Evolutionary conservation across 2,888 invertebrate species (phyloP), one percentile per base, ranked within the genome.

Genomic region (Tridacna gigas): DNA sequence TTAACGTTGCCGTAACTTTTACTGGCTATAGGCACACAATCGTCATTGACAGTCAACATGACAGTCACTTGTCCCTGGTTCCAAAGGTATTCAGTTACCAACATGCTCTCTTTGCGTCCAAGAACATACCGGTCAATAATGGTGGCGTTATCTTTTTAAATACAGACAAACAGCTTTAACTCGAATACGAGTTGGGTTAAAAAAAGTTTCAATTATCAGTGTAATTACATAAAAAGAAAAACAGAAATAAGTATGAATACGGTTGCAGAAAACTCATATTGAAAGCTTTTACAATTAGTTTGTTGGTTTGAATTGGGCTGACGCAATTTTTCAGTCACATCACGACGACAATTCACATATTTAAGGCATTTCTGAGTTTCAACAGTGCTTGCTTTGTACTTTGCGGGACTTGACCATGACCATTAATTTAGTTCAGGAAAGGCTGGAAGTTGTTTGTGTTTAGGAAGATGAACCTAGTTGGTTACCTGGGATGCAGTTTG

Each of bases 1-100:
- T 74, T 74, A 13, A 74, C 47, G 20, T 60, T 60, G 2, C 74
- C 74, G 37, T 60, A 74, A 28, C 25, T 60, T 37, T 74, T 74
- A 28, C 61, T 61, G 18, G 45, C 61, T 18, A 74, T 61, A 9
- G 74, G 74, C 20, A 74, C 74, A 28, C 74, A 74, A 37, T 74
- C 74, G 61, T 56, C 74, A 26, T 60, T 74, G 9, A 74, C 74
- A 45, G 26, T 28, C 11, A 74, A n/a, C 45, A 61, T 60, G 0
- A 61, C 22, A 11, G 60, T 61, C 37, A 60, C n/a, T 37, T 74
- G 74, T 15, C 37, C 61, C 13, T 37, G n/a, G 11, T 45, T 60
- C 60, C 37, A 56, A n/a, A 37, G 18, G 37, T 74, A 74, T n/a
- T 74, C 74, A 0, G 74, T 74, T 15, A 74, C 61, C n/a, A 74